These are phyloP conservation scores for Hydractinia echinata DNA, from an alignment of 30 jellyfish, hydroid and myxozoan species.

Conservation along the genomic window DNA sequence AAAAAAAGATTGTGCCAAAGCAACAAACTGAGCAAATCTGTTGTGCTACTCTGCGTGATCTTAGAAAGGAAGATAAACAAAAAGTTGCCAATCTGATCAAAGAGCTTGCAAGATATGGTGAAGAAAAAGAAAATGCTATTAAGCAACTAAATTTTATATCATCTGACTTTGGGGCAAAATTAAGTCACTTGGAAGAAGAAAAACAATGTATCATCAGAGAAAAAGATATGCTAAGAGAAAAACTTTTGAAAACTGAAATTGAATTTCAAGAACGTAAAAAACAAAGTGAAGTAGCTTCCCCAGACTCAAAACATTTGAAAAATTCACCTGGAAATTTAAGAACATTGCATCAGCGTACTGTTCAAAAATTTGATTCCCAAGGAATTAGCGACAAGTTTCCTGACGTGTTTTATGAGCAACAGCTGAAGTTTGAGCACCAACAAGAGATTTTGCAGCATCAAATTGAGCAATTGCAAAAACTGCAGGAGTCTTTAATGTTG, in stretches of 20 bases:
- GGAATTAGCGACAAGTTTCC: background rate
- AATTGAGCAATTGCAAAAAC: conserved; percentile 32
- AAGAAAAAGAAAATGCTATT: conserved; percentile 59
- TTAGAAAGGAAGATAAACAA: conserved; percentile 26
- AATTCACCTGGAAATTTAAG: background rate
- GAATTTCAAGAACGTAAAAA: conserved; percentile 35
- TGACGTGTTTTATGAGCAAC: conserved; percentile 41
- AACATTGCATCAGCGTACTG: background rate
- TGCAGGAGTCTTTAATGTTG: conserved; percentile 27
- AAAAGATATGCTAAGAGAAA: conserved; percentile 52
- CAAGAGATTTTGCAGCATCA: conserved; percentile 54
- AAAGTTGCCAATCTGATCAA: conserved; percentile 61
- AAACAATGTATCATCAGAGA: conserved; percentile 45
- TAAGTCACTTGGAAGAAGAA: conserved; percentile 22
- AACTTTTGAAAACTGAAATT: conserved; percentile 48
- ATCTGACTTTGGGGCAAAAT: conserved; percentile 37
- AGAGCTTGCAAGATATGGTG: conserved; percentile 85
- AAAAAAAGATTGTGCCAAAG: background rate
- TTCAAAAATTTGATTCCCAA: background rate
- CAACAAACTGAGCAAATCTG: background rate
- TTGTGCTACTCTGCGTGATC: conserved; percentile 2
- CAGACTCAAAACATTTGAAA: no score
- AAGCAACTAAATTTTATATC: conserved; percentile 44
- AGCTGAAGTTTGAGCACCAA: conserved; percentile 36
- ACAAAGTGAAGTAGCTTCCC: conserved; percentile 9